Percentiles rank a stretch among this genome's conserved stretches.
These are phyloP conservation scores for Pachypsylla venusta DNA, from an alignment of 1,140 invertebrate species.

Conservation along the genomic window DNA sequence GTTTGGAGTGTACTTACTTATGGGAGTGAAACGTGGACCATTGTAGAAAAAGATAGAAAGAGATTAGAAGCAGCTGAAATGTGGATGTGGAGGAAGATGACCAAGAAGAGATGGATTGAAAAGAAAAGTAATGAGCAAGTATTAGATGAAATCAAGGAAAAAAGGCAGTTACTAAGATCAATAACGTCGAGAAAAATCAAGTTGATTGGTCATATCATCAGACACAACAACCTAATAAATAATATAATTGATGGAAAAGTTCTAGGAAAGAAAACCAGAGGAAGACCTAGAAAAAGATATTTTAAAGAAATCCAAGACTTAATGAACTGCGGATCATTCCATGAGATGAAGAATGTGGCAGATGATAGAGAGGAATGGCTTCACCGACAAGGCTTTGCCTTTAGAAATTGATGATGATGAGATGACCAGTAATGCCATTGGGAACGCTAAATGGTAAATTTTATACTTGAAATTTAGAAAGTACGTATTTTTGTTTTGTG, in stretches of 20 bases:
- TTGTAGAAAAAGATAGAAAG: conserved; percentile 10
- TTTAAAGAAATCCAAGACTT: neutral
- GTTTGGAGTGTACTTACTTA: neutral
- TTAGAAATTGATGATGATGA: conserved; percentile 3
- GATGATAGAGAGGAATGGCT: conserved; percentile 3
- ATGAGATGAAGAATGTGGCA: neutral
- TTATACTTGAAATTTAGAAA: no score
- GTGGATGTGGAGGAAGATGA: conserved; percentile 9
- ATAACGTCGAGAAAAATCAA: conserved; percentile 12
- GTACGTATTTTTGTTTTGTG: no score
- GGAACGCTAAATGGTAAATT: no score
- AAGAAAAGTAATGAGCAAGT: conserved; percentile 1
- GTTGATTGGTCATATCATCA: conserved; percentile 10
- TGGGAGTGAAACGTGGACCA: conserved; percentile 12
- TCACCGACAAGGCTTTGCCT: conserved; percentile 7
- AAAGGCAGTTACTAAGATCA: neutral
- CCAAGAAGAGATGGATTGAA: conserved; percentile 4
- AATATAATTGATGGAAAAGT: conserved; percentile 13
- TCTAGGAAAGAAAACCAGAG: conserved; percentile 9
- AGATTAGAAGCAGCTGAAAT: conserved; percentile 12
- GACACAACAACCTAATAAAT: conserved; percentile 4
- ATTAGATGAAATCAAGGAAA: neutral
- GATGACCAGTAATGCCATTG: no score
- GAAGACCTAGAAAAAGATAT: conserved; percentile 12
- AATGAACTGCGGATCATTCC: neutral